phyloP scores from a whole-genome alignment of 2,888 invertebrate species.

The Ctena decussata region DNA sequence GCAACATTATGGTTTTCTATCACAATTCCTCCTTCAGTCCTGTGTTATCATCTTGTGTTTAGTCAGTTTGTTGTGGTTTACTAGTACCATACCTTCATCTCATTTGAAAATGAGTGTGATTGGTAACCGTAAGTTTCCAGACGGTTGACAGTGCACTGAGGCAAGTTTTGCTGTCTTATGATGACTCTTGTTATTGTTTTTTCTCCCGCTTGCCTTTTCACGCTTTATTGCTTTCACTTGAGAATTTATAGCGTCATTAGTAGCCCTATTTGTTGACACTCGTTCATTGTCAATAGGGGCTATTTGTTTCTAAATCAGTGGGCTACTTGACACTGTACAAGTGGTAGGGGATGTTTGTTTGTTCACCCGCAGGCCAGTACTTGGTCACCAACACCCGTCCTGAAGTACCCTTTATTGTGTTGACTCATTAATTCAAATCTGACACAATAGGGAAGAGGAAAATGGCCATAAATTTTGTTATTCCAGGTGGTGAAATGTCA shows the following conservation, averaged over 20 bases:
- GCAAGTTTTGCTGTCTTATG: no score
- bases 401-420: background rate
- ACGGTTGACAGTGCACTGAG: no score
- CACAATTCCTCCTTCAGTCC: no score
- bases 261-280: background rate
- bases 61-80: no score
- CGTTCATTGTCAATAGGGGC: background rate
- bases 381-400: background rate
- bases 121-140: no score
- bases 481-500: conserved; percentile 5
- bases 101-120: no score
- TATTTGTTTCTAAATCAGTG: conserved; percentile 7
- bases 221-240: background rate
- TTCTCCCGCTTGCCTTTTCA: background rate
- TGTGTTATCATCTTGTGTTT: no score
- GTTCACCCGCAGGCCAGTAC: background rate
- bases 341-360: background rate
- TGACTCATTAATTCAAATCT: background rate
- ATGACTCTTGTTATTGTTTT: no score
- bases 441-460: background rate
- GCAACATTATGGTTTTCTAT: no score
- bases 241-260: background rate
- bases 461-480: background rate
- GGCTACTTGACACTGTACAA: background rate
- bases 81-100: no score